Base-by-base conservation (phyloP, 2,113 vertebrate species). In the Aramus guarauna region DNA sequence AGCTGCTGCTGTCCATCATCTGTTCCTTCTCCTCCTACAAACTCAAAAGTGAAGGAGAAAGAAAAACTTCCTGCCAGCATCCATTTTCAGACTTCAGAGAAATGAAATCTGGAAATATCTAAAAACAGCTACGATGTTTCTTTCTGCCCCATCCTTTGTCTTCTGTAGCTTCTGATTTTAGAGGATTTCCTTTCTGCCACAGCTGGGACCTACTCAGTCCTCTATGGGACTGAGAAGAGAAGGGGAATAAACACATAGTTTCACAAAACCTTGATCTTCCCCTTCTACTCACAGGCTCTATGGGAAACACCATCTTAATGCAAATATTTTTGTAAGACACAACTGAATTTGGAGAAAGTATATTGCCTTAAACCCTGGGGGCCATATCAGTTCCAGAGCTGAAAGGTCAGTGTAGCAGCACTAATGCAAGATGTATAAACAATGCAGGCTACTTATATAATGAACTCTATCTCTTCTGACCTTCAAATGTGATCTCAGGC, bases 1-100 rank as follows among this genome's bases (percentile, higher is more conserved):
- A 88, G 90, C 45, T 92, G 81, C 79, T 91, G 83, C 90, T 90
- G 81, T 87, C 96, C 88, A 76, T 97, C 85, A 96, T 90, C 52
- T 82, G 27, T 50, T 96, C 78, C 53, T 73, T 90, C 83, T 85
- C 90, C 85, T 90, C 90, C 93, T 93, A 95, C 93, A 84, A 95
- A 72, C 84, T 79, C n/a, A 48, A 45, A 92, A 94, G 14, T 32
- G 69, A 95, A 95, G 76, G 62, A 74, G 22, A 78, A 64, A 67
- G 48, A 93, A n/a, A 92, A 94, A 48, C 19, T 67, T 79, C 53
- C 58, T 93, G 66, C 53, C 90, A 96, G 58, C 56, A 96, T 24
- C 26, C 80, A 85, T 91, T 94, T 92, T 81, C 87, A 94, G 52
- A 71, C 56, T 87, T 89, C 60, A 91, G 81, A 79, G 56, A 15